These are phyloP conservation scores for Sebastes kiyomatsui DNA, from an alignment of 2,797 vertebrate genomes.

Conservation along the genomic window DNA sequence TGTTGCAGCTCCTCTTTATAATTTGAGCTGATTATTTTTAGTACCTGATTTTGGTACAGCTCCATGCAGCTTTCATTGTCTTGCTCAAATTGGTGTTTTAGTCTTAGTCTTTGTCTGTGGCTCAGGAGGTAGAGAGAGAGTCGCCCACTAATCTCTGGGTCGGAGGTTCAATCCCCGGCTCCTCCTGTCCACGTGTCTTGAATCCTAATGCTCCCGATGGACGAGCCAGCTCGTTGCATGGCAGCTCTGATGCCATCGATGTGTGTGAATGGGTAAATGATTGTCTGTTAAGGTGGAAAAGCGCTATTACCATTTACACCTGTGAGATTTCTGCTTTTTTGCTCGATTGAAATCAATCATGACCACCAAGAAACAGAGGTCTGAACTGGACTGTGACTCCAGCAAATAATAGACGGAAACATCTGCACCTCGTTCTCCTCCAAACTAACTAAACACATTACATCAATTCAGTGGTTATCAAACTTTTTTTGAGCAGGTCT, in stretches of 20 bases:
- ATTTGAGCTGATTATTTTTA: background rate
- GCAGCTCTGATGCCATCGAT: background rate
- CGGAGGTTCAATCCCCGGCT: background rate
- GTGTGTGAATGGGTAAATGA: background rate
- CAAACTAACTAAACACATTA: too few species aligned
- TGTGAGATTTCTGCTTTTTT: background rate
- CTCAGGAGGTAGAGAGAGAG: background rate
- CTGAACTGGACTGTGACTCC: too few species aligned
- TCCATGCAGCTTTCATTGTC: background rate
- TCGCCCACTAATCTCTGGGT: background rate
- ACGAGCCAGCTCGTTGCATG: too few species aligned
- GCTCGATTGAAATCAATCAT: background rate
- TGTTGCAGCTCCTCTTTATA: background rate
- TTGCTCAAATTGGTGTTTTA: background rate
- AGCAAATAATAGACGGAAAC: too few species aligned
- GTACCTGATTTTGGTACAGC: background rate
- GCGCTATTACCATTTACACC: too few species aligned
- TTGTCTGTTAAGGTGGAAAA: background rate
- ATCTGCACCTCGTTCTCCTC: too few species aligned
- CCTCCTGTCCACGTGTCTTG: background rate
- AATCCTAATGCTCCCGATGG: background rate
- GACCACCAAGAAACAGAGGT: too few species aligned
- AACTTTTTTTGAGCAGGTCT: too few species aligned
- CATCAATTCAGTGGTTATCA: too few species aligned
- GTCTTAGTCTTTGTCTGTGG: background rate